Percentiles rank a stretch among this genome's conserved stretches.
Evolutionary conservation across 2,888 invertebrate species (phyloP).

Genomic region (Apotomis capreana): DNA sequence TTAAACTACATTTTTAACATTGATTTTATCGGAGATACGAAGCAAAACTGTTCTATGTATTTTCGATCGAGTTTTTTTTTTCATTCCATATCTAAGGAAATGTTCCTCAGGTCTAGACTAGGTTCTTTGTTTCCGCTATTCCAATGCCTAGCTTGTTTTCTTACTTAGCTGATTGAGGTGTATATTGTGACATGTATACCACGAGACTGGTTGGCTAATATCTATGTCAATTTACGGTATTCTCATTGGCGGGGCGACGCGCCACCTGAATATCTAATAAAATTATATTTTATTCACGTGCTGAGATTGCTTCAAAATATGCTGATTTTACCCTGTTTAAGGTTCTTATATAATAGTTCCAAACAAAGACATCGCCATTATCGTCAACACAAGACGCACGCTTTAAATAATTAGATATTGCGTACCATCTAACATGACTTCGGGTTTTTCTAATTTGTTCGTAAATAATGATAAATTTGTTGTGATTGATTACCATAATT

Average conservation of each 20-base stretch:
- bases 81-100: too few relatives aligned
- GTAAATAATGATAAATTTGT: slow-evolving; percentile 2
- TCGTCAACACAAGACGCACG: neutral
- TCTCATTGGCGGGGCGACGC: slow-evolving; percentile 19
- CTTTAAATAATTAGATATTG: slow-evolving; percentile 7
- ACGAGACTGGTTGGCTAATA: slow-evolving; percentile 24
- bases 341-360: slow-evolving; percentile 38
- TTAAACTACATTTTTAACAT: neutral
- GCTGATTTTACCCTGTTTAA: slow-evolving; percentile 33
- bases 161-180: neutral
- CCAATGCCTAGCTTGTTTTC: neutral
- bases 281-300: slow-evolving; percentile 31
- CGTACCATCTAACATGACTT: neutral
- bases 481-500: slow-evolving; percentile 13
- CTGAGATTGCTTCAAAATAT: slow-evolving; percentile 34
- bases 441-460: slow-evolving; percentile 1
- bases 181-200: slow-evolving; percentile 17
- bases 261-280: slow-evolving; percentile 38
- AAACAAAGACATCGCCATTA: neutral
- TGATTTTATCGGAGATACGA: neutral
- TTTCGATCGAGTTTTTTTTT: too few relatives aligned
- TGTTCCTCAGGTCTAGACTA: too few relatives aligned
- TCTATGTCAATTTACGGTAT: slow-evolving; percentile 41
- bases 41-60: too few relatives aligned
- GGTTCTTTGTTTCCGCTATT: too few relatives aligned